Evolutionary conservation across 2,113 vertebrate species (phyloP), one percentile per base, ranked within the genome.

Genomic region (Shinisaurus crocodilurus): DNA sequence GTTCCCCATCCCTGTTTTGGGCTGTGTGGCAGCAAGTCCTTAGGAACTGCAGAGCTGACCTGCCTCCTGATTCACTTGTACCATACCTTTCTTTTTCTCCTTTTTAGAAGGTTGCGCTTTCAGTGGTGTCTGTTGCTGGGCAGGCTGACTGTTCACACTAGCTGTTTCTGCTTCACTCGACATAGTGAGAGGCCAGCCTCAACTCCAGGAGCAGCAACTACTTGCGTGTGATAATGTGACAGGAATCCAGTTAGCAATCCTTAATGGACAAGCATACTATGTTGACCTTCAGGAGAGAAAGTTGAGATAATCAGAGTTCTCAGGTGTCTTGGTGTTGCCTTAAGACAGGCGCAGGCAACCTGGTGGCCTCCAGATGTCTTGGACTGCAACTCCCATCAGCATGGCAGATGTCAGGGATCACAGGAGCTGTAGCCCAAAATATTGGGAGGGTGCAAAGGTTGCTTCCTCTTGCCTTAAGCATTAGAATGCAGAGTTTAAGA

Each of bases 1-100:
- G 60, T 63, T 63, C 60, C 16, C 3, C 60, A 23, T 18, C 16
- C 60, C 60, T 63, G 60, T 63, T 63, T 63, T 23, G 20, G 34
- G 23, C 23, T 72, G 34, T 13, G 32, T 1, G 13, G 40, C 23
- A 29, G 40, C 23, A 29, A 45, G 9, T 77, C 9, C 4, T 45
- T 34, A 18, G 12, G 48, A 82, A 15, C 37, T 76, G 29, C 15
- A 76, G n/a, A 32, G 16, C 15, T 85, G n/a, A 60, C 3, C n/a
- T 4, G 3, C 79, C 48, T 82, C 29, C 32, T 34, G 72, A 32
- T 57, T 54, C 50, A 43, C 2, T 48, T 34, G n/a, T 40, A 20
- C 20, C 48, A 37, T 93, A 98, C 97, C 97, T 97, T 98, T 99
- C 96, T 98, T 99, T 96, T 98, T 99, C 90, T 99, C 99, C 34